Evolutionary conservation across 2,888 invertebrate species (phyloP).

Genomic region (Nomada hirtipes): DNA sequence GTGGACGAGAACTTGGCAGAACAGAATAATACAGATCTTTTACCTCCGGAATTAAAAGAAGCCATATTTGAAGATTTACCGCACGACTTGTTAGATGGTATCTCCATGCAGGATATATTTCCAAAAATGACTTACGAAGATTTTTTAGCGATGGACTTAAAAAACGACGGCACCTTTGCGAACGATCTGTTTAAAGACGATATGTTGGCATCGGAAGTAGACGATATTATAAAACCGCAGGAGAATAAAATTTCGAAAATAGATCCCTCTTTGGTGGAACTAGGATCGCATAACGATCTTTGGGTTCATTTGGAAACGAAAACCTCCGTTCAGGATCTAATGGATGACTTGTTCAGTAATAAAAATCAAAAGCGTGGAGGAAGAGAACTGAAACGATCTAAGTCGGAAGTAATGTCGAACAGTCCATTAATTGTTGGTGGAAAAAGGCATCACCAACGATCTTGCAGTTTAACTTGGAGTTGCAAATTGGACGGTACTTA

Average conservation of each 20-base stretch:
- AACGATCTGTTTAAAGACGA: slow-evolving; percentile 83
- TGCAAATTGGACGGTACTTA: slow-evolving; percentile 89
- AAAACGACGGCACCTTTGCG: slow-evolving; percentile 86
- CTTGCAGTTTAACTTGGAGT: slow-evolving; percentile 89
- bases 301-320: slow-evolving; percentile 85
- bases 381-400: slow-evolving; percentile 88
- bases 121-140: slow-evolving; percentile 91
- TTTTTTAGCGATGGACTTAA: slow-evolving; percentile 87
- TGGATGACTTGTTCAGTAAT: slow-evolving; percentile 87
- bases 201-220: slow-evolving; percentile 76
- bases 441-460: slow-evolving; percentile 86
- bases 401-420: slow-evolving; percentile 87
- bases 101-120: slow-evolving; percentile 94
- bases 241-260: slow-evolving; percentile 73
- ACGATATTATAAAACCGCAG: slow-evolving; percentile 76
- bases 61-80: slow-evolving; percentile 94
- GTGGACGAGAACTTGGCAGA: slow-evolving; percentile 88
- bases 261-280: slow-evolving; percentile 77
- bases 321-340: slow-evolving; percentile 85
- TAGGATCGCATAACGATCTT: slow-evolving; percentile 79
- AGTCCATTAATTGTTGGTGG: slow-evolving; percentile 85
- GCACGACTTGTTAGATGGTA: slow-evolving; percentile 92
- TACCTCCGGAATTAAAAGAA: slow-evolving; percentile 94
- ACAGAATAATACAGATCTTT: slow-evolving; percentile 91
- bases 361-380: slow-evolving; percentile 81